Conservation (phyloP, 1,140 invertebrate genomes). For the Amphibalanus amphitrite region DNA sequence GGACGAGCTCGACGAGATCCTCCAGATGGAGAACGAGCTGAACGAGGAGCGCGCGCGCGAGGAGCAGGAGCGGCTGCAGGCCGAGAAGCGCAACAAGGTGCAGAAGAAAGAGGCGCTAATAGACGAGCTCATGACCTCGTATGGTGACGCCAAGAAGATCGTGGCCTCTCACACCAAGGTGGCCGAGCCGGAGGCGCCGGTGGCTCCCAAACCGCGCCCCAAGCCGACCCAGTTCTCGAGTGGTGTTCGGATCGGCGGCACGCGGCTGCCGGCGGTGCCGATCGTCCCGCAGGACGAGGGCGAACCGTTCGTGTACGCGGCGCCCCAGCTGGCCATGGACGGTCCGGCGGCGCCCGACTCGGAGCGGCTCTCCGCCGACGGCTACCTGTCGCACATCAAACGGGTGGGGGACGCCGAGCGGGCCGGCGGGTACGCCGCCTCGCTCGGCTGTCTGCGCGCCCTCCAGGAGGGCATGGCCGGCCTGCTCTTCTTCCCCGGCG, state of each 20-base stretch:
- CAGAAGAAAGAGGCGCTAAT: slow-evolving; percentile 75
- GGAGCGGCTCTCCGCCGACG: slow-evolving; percentile 39
- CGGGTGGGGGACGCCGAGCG: slow-evolving; percentile 48
- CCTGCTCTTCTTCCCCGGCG: not conserved
- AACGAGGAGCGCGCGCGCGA: slow-evolving; percentile 31
- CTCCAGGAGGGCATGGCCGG: slow-evolving; percentile 62
- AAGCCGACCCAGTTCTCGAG: not conserved
- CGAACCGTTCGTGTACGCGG: slow-evolving; percentile 50
- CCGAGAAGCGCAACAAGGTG: slow-evolving; percentile 58
- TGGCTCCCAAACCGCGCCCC: not conserved
- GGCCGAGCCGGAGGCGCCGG: not conserved
- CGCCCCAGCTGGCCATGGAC: slow-evolving; percentile 34
- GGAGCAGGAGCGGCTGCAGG: slow-evolving; percentile 38
- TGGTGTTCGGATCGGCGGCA: not conserved
- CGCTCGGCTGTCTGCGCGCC: slow-evolving; percentile 64
- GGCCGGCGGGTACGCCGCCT: slow-evolving; percentile 72
- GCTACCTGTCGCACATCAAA: slow-evolving; percentile 59
- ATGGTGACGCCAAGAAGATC: not conserved
- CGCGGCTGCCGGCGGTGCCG: slow-evolving; percentile 20
- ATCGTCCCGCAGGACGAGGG: slow-evolving; percentile 54
- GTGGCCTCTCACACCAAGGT: not conserved
- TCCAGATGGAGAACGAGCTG: slow-evolving; percentile 51
- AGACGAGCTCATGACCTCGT: slow-evolving; percentile 34
- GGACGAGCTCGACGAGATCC: slow-evolving; percentile 59
- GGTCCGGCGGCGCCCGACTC: slow-evolving; percentile 37